These are phyloP conservation scores for Oscheius sp. DNA, from an alignment of 1,140 invertebrate genomes.

Conservation along the genomic window DNA sequence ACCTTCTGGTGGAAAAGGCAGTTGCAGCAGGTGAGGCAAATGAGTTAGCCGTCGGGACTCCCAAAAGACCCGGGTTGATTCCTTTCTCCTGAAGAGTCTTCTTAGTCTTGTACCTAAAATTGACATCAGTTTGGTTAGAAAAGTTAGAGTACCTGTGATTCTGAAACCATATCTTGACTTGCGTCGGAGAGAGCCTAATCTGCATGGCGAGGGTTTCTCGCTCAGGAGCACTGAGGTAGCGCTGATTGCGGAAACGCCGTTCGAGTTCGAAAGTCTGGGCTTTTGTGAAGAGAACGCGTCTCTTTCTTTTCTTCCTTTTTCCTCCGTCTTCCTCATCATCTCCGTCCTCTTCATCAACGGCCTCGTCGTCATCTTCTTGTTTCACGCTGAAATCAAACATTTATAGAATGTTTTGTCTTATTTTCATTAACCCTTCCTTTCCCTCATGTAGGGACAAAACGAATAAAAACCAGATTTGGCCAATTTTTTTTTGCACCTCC, in stretches of 20 bases:
- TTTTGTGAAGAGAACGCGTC: constrained; percentile 92
- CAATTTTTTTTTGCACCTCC: no score
- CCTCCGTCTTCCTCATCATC: constrained; percentile 22
- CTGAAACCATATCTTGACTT: constrained; percentile 67
- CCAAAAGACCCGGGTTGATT: constrained; percentile 22
- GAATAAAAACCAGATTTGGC: no score
- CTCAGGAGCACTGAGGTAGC: constrained; percentile 90
- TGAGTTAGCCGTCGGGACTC: constrained; percentile 3
- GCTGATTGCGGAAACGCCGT: constrained; percentile 71
- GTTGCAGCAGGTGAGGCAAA: constrained; percentile 2
- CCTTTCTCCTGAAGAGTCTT: constrained; percentile 32
- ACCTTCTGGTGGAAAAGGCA: constrained; percentile 22
- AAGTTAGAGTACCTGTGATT: constrained; percentile 32
- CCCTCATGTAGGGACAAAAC: no score
- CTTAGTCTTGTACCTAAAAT: constrained; percentile 37
- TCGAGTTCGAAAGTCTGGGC: constrained; percentile 94
- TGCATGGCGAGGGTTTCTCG: constrained; percentile 88
- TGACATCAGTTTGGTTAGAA: background rate
- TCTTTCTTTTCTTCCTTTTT: constrained; percentile 69
- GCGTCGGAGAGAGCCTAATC: constrained; percentile 85
- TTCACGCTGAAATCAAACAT: constrained; percentile 14
- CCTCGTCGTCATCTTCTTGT: constrained; percentile 19
- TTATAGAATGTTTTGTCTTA: no score
- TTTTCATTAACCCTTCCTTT: no score
- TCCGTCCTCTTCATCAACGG: constrained; percentile 18